Percentiles rank a stretch among this genome's conserved stretches.
phyloP scores from a whole-genome alignment of 1,140 invertebrate species.

The Plutomurus gul region DNA sequence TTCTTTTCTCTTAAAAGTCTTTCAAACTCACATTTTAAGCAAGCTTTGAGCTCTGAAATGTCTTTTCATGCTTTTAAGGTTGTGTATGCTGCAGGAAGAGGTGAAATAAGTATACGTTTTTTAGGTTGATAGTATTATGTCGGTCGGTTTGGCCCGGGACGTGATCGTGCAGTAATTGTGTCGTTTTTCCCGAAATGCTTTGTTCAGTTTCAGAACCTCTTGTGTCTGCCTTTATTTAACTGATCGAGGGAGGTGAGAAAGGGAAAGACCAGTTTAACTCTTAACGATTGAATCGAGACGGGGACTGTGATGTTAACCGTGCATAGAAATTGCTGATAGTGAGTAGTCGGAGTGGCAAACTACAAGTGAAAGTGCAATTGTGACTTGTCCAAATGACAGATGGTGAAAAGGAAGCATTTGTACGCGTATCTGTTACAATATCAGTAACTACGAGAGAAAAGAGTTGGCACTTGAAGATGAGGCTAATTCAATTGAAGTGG shows the following conservation, averaged over 20 bases:
- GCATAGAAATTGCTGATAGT: too few species aligned
- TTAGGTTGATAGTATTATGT: background rate
- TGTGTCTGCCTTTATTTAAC: background rate
- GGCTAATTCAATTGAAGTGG: too few species aligned
- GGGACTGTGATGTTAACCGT: too few species aligned
- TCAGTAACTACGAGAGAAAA: too few species aligned
- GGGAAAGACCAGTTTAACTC: too few species aligned
- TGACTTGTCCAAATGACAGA: too few species aligned
- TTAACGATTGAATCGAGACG: too few species aligned
- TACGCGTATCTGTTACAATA: too few species aligned
- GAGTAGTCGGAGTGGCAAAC: too few species aligned
- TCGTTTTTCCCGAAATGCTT: background rate
- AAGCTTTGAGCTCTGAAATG: constrained; percentile 37
- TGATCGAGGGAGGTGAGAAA: background rate
- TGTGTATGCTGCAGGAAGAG: background rate
- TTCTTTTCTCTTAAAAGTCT: constrained; percentile 44
- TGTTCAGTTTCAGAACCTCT: background rate
- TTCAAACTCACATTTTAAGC: constrained; percentile 37
- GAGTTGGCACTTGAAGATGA: too few species aligned
- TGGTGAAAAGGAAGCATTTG: too few species aligned
- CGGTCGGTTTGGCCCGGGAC: background rate
- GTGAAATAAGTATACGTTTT: background rate
- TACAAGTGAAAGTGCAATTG: too few species aligned
- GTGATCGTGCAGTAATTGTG: constrained; percentile 11
- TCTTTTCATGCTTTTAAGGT: constrained; percentile 8